These are phyloP conservation scores for Bufotes viridis DNA, from an alignment of 2,797 vertebrate genomes.

Conservation along the genomic window DNA sequence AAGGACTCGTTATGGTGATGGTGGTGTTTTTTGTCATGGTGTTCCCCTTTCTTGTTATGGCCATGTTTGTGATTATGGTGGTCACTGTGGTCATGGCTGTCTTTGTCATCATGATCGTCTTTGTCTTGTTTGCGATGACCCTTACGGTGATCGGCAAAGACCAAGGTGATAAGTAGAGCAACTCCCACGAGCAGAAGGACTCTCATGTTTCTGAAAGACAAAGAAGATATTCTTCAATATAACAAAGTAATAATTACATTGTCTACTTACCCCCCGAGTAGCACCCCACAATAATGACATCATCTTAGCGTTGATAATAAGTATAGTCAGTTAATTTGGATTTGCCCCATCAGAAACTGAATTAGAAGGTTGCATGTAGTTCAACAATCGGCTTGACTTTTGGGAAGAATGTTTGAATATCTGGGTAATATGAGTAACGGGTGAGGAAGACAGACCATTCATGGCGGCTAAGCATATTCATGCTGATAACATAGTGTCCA, in stretches of 20 bases:
- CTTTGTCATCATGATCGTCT: background rate
- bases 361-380: too few relatives aligned
- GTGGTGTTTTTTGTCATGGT: background rate
- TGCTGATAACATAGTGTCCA: too few relatives aligned
- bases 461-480: too few relatives aligned
- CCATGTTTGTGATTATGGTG: conserved; percentile 4
- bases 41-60: conserved; percentile 31
- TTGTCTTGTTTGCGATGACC: background rate
- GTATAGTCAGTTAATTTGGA: background rate
- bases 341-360: too few relatives aligned
- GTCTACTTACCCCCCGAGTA: background rate
- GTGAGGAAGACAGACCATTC: too few relatives aligned
- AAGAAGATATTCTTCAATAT: background rate
- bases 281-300: background rate
- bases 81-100: background rate
- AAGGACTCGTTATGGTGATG: conserved; percentile 39
- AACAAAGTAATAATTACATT: background rate
- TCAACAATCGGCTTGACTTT: too few relatives aligned
- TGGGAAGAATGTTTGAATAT: too few relatives aligned
- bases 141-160: conserved; percentile 38
- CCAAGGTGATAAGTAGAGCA: conserved; percentile 62
- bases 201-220: conserved; percentile 64
- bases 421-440: too few relatives aligned
- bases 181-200: conserved; percentile 54
- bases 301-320: background rate